Evolutionary conservation across 2,888 invertebrate genomes (phyloP), one percentile per base, ranked within the genome.

Genomic region (Acanthosoma haemorrhoidale): DNA sequence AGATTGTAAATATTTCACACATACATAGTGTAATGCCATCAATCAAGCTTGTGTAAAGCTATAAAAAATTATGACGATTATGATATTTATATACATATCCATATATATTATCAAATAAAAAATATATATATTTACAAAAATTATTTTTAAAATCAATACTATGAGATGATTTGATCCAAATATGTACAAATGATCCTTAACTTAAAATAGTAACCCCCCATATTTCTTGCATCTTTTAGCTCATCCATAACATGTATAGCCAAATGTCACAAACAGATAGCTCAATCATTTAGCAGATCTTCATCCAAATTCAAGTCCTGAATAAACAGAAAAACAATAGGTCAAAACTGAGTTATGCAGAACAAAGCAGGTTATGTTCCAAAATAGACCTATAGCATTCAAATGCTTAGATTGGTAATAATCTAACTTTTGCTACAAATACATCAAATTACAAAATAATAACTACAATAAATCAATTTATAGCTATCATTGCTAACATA

Each of bases 261-360:
- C n/a, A n/a, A n/a, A n/a, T n/a, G n/a, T n/a, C n/a, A 43, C 8
- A 16, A 32, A 32, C 9, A 41, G 8, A 3, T 43, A 43, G 57
- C 31, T 70, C 68, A 73, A 70, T 74, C 74, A 32, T 71, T 73
- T 21, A 75, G 72, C 13, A 74, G 70, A 39, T 75, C 75, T 66
- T 90, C 88, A 77, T 88, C 90, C 76, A 89, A 81, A 80, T 87
- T 89, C 71, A 89, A 85, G 79, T 89, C 89, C 88, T 88, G 82
- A 66, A 83, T 84, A 75, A 75, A 73, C 75, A 75, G 74, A 69
- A 63, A 36, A n/a, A n/a, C n/a, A n/a, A n/a, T 36, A 8, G 13
- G 36, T 36, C 36, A 36, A 36, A 36, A 36, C 8, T 8, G 13
- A 36, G 8, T 9, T 36, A 36, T 9, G 13, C 13, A 36, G 8